Conservation (phyloP, 2,888 invertebrate genomes). For the Drosophila ezoana region DNA sequence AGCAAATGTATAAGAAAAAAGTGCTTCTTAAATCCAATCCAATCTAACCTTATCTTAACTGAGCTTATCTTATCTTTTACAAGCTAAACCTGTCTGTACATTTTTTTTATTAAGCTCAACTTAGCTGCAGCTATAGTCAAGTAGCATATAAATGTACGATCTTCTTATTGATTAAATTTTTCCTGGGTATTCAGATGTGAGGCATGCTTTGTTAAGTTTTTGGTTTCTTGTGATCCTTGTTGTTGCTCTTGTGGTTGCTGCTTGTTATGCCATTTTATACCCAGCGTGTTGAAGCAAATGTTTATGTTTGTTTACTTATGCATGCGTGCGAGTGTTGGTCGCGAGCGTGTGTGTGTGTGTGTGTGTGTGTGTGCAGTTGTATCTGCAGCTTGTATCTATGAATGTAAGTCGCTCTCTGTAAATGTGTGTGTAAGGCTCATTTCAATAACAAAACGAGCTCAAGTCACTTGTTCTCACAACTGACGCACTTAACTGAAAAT, state of each 20-base stretch:
- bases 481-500: slow-evolving; percentile 76
- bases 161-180: background rate
- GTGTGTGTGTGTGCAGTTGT: slow-evolving; percentile 37
- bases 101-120: too few species aligned
- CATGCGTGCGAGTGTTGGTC: slow-evolving; percentile 74
- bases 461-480: slow-evolving; percentile 78
- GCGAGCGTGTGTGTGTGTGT: slow-evolving; percentile 17
- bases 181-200: background rate
- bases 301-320: slow-evolving; percentile 81
- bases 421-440: slow-evolving; percentile 42
- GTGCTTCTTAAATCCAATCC: too few species aligned
- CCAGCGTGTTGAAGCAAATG: slow-evolving; percentile 76
- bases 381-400: slow-evolving; percentile 53
- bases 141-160: background rate
- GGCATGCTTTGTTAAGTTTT: background rate
- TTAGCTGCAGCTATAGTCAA: background rate
- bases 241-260: slow-evolving; percentile 66
- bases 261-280: slow-evolving; percentile 79
- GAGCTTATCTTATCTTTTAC: too few species aligned
- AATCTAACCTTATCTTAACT: too few species aligned
- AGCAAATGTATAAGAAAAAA: too few species aligned
- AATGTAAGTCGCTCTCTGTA: slow-evolving; percentile 33
- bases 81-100: too few species aligned
- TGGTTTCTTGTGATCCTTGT: slow-evolving; percentile 26
- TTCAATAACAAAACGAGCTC: slow-evolving; percentile 79